These are phyloP conservation scores for Tiaroga cobitis DNA, from an alignment of 2,797 vertebrate species.

Conservation along the genomic window DNA sequence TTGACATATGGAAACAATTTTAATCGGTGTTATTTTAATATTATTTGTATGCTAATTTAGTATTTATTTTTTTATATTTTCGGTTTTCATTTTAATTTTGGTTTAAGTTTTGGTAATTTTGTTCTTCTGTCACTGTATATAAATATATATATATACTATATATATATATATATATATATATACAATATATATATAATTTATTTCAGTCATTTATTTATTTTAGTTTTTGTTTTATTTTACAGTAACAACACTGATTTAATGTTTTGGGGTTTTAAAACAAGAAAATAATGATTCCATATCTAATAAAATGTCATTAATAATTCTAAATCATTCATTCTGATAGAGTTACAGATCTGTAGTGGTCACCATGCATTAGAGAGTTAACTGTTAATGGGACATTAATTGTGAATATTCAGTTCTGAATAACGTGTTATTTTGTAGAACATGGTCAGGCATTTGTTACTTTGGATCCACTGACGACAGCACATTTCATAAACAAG, in stretches of 20 bases:
- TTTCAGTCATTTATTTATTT: background rate
- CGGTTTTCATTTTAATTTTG: background rate
- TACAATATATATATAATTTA: too few species aligned
- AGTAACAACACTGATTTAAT: background rate
- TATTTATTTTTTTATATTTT: background rate
- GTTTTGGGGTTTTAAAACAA: background rate
- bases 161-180: too few species aligned
- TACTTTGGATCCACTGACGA: conserved; percentile 56
- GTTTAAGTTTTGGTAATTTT: background rate
- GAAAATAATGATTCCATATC: background rate
- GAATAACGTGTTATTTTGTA: conserved; percentile 59
- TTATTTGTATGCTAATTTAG: background rate
- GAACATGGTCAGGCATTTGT: conserved; percentile 83
- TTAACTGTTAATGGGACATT: background rate
- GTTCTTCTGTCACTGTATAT: background rate
- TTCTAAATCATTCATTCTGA: background rate
- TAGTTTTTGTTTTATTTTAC: background rate
- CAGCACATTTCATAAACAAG: conserved; percentile 54
- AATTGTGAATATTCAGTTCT: background rate
- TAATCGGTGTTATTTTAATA: background rate
- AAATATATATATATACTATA: too few species aligned
- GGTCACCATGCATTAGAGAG: background rate
- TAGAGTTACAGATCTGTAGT: background rate
- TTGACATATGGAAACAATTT: background rate
- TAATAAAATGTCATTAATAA: background rate